phyloP scores from a whole-genome alignment of 2,888 invertebrate genomes.

The Campaea margaritaria region DNA sequence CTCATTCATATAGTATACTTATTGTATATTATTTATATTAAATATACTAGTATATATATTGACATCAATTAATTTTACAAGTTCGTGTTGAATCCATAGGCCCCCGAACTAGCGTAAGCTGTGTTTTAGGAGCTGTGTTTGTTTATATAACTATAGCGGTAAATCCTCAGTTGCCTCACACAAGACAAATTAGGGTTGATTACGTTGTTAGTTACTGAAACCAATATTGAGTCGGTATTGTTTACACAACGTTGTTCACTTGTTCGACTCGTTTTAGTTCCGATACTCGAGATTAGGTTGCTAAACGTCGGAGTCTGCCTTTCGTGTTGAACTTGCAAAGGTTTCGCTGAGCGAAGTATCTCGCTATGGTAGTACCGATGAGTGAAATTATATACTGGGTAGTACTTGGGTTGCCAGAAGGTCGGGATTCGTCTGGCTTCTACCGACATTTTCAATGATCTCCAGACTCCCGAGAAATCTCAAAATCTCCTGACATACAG shows the following conservation, averaged over 20 bases:
- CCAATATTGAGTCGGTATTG: slow-evolving; percentile 72
- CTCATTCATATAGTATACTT: too few species aligned
- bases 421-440: too few species aligned
- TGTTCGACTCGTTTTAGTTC: slow-evolving; percentile 50
- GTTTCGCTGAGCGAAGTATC: slow-evolving; percentile 11
- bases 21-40: too few species aligned
- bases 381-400: neutral
- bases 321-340: slow-evolving; percentile 21
- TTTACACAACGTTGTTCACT: slow-evolving; percentile 64
- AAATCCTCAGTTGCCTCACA: slow-evolving; percentile 60
- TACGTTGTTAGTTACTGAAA: slow-evolving; percentile 72
- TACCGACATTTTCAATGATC: too few species aligned
- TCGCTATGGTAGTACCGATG: neutral
- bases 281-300: slow-evolving; percentile 65
- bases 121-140: too few species aligned
- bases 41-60: too few species aligned
- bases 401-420: too few species aligned
- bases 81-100: too few species aligned
- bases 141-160: slow-evolving; percentile 47
- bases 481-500: too few species aligned
- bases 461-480: too few species aligned
- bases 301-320: slow-evolving; percentile 26
- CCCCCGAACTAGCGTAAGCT: too few species aligned
- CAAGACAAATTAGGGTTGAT: slow-evolving; percentile 75
- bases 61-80: too few species aligned